phyloP scores from a whole-genome alignment of 2,113 vertebrate species.

The Glaucomys volans region DNA sequence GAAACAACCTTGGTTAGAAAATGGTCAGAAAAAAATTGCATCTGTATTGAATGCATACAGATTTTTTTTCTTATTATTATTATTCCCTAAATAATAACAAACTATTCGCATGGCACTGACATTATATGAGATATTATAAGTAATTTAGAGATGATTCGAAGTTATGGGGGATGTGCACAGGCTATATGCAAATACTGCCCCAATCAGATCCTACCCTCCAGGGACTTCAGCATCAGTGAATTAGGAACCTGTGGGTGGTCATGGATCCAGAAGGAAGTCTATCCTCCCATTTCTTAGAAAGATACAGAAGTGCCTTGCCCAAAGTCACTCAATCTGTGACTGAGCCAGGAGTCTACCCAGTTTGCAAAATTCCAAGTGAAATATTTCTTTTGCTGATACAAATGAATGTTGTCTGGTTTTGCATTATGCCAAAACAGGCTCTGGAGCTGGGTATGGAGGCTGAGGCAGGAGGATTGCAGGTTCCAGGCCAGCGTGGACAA shows the following conservation, averaged over 20 bases:
- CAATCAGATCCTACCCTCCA: too few relatives aligned
- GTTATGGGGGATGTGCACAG: neutral
- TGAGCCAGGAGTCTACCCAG: neutral
- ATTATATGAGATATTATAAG: neutral
- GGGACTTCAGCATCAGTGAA: neutral
- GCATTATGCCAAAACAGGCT: too few relatives aligned
- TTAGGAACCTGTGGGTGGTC: neutral
- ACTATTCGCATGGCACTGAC: neutral
- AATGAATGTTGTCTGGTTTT: neutral
- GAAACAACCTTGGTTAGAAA: neutral
- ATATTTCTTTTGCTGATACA: neutral
- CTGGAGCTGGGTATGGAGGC: neutral
- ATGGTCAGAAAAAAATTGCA: neutral
- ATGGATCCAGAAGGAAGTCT: neutral
- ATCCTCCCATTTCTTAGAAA: neutral
- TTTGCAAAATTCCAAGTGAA: neutral
- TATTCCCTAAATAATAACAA: neutral
- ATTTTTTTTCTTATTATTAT: too few relatives aligned
- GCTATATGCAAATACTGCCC: neutral
- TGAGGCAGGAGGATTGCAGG: neutral
- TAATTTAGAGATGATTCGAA: neutral
- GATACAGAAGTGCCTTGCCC: neutral
- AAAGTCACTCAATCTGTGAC: neutral
- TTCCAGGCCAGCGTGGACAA: neutral
- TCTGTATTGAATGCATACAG: neutral